phyloP scores from a whole-genome alignment of 2,113 vertebrate genomes.

The Sander lucioperca region DNA sequence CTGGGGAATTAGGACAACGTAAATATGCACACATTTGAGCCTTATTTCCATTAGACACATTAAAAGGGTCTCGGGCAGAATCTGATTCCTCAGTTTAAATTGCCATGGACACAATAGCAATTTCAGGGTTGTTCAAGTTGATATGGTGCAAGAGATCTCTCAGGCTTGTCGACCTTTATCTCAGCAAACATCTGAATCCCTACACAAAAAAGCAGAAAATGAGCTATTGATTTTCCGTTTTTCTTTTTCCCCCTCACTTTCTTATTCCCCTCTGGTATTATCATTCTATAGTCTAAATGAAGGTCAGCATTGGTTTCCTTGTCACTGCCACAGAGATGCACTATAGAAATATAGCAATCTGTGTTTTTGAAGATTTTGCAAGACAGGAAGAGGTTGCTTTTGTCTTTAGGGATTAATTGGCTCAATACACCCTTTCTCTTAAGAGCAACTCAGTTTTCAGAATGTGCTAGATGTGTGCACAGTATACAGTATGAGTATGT shows the following conservation, averaged over 20 bases:
- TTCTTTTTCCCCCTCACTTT: constrained; percentile 70
- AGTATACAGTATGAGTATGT: background rate
- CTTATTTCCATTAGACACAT: constrained; percentile 51
- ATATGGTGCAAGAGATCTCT: constrained; percentile 76
- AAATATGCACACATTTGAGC: constrained; percentile 9
- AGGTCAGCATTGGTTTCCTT: constrained; percentile 91
- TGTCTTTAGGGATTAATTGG: constrained; percentile 73
- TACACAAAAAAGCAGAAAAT: constrained; percentile 93
- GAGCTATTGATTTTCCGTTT: constrained; percentile 92
- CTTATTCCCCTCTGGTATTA: constrained; percentile 86
- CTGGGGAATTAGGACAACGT: constrained; percentile 9
- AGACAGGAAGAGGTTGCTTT: constrained; percentile 62
- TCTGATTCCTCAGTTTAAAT: constrained; percentile 67
- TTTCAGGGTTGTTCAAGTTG: constrained; percentile 83
- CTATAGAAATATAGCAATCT: constrained; percentile 68
- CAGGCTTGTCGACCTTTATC: constrained; percentile 89
- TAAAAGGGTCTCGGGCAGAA: constrained; percentile 39
- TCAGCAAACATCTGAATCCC: constrained; percentile 92
- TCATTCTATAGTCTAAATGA: constrained; percentile 93
- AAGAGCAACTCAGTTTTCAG: constrained; percentile 16
- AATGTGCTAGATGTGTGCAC: background rate
- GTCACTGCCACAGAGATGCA: constrained; percentile 82
- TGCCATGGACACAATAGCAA: constrained; percentile 78
- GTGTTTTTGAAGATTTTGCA: constrained; percentile 63
- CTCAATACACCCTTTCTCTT: constrained; percentile 61